These are phyloP conservation scores for Eurois occulta DNA, from an alignment of 2,888 invertebrate species.

Conservation along the genomic window DNA sequence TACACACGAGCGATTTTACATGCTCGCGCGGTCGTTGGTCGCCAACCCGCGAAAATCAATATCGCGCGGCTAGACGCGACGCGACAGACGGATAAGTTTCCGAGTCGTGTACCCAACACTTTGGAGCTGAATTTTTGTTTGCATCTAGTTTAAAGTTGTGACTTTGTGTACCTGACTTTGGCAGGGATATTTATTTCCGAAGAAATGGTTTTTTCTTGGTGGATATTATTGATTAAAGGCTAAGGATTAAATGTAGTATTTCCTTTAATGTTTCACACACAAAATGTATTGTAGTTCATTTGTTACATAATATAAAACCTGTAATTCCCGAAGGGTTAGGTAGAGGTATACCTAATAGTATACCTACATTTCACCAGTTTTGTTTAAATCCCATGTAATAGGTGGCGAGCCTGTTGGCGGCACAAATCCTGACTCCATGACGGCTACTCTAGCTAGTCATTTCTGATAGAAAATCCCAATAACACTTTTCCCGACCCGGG, in stretches of 20 bases:
- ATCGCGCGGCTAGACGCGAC: slow-evolving; percentile 48
- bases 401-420: too few relatives aligned
- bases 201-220: too few relatives aligned
- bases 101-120: slow-evolving; percentile 19
- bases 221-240: neutral
- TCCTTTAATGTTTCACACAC: neutral
- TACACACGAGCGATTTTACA: slow-evolving; percentile 49
- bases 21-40: slow-evolving; percentile 56
- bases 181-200: neutral
- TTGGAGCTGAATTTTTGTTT: slow-evolving; percentile 19
- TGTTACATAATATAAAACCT: too few relatives aligned
- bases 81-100: slow-evolving; percentile 17
- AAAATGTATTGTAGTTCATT: neutral
- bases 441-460: too few relatives aligned
- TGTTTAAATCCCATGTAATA: too few relatives aligned
- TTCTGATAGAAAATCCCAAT: too few relatives aligned
- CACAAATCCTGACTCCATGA: too few relatives aligned
- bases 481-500: too few relatives aligned
- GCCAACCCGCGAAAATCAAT: slow-evolving; percentile 50
- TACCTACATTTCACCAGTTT: too few relatives aligned
- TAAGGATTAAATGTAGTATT: neutral
- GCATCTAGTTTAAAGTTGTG: slow-evolving; percentile 15
- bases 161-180: neutral
- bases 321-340: too few relatives aligned
- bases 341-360: too few relatives aligned